These are phyloP conservation scores for Gambusia yucatana DNA, from an alignment of 2,797 vertebrate genomes.

Conservation along the genomic window DNA sequence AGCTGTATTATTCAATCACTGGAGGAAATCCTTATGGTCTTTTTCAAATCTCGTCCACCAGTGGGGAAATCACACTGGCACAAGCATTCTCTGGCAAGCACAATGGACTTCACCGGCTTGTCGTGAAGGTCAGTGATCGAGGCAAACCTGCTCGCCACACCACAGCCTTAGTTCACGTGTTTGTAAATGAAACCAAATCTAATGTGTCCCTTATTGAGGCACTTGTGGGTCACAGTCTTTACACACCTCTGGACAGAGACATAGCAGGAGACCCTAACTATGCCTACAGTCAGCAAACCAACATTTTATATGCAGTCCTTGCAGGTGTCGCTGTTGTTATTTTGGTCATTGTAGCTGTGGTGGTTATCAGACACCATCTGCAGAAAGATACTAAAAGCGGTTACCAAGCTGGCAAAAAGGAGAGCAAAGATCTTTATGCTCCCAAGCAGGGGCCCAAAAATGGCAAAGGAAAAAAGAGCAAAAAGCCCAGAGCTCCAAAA, in stretches of 20 bases:
- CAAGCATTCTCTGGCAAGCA: slow-evolving; percentile 92
- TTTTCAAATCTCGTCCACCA: slow-evolving; percentile 90
- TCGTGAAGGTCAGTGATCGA: slow-evolving; percentile 91
- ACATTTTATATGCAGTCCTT: slow-evolving; percentile 91
- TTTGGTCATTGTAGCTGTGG: slow-evolving; percentile 90
- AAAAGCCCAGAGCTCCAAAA: slow-evolving; percentile 94
- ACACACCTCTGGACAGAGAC: slow-evolving; percentile 94
- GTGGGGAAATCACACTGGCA: slow-evolving; percentile 90
- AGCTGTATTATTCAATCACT: slow-evolving; percentile 89
- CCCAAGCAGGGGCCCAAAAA: slow-evolving; percentile 94
- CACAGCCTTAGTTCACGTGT: slow-evolving; percentile 93
- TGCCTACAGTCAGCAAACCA: slow-evolving; percentile 87
- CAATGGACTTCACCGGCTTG: slow-evolving; percentile 93
- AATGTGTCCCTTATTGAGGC: slow-evolving; percentile 93
- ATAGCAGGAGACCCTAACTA: slow-evolving; percentile 96
- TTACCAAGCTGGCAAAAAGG: slow-evolving; percentile 97
- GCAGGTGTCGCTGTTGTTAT: slow-evolving; percentile 91
- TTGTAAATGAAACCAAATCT: slow-evolving; percentile 92
- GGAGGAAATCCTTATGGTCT: slow-evolving; percentile 94
- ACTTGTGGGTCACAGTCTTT: slow-evolving; percentile 93
- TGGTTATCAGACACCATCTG: slow-evolving; percentile 90
- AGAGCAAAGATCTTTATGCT: slow-evolving; percentile 94
- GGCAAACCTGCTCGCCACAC: slow-evolving; percentile 92
- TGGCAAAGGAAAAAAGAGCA: slow-evolving; percentile 90
- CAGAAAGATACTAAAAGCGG: slow-evolving; percentile 96